These are phyloP conservation scores for Teleogryllus oceanicus DNA, from an alignment of 2,888 invertebrate genomes.

Conservation along the genomic window DNA sequence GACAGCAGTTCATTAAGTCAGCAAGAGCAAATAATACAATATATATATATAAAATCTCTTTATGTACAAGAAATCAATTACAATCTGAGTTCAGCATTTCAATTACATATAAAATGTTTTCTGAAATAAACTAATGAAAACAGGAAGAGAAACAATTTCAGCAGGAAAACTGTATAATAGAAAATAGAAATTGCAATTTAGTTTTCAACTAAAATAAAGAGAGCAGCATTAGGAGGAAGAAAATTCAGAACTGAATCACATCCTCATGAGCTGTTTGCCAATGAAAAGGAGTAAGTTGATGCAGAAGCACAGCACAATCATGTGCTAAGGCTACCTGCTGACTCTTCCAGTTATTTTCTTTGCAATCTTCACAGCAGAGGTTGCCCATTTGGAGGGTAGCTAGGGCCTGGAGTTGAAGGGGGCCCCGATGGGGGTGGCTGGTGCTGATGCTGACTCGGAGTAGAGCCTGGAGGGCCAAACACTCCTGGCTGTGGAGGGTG, in stretches of 20 bases:
- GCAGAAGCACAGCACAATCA: background rate
- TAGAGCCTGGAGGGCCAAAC: background rate
- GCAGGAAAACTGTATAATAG: no score
- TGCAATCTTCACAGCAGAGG: conserved; percentile 29
- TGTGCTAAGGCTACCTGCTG: background rate
- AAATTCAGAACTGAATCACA: background rate
- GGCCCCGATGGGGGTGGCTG: conserved; percentile 23
- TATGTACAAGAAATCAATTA: background rate
- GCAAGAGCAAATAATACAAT: conserved; percentile 18
- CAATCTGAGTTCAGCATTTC: no score
- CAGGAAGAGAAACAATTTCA: no score
- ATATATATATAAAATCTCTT: background rate
- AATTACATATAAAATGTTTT: background rate
- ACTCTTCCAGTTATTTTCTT: background rate
- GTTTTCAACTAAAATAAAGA: no score
- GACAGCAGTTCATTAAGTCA: background rate
- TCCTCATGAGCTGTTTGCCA: background rate
- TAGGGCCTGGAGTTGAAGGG: conserved; percentile 12
- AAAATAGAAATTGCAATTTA: no score
- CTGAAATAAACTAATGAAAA: background rate
- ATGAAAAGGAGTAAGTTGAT: background rate
- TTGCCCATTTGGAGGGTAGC: conserved; percentile 28
- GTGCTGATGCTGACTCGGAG: background rate
- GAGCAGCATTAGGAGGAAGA: background rate
- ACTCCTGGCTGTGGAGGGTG: background rate